Conservation (phyloP, 2,888 invertebrate genomes). For the Entomobrya proxima region DNA sequence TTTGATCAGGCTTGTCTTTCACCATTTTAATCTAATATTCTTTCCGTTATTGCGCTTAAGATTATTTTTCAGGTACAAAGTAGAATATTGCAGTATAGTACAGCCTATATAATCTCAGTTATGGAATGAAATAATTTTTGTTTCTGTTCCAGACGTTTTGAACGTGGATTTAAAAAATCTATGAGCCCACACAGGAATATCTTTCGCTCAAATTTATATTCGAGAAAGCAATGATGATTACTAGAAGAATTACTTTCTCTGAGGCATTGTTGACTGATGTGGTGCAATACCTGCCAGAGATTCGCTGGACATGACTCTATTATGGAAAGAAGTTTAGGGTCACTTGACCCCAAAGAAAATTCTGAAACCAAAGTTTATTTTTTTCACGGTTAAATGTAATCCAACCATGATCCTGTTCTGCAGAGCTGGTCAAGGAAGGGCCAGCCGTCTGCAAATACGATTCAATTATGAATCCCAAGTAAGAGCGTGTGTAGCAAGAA, state of each 20-base stretch:
- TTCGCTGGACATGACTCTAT: neutral
- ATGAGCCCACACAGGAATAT: neutral
- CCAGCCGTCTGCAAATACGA: too few relatives aligned
- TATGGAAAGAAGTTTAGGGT: conserved; percentile 6
- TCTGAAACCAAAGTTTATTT: conserved; percentile 55
- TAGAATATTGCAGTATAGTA: neutral
- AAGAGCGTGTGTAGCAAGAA: too few relatives aligned
- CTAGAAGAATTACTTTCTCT: neutral
- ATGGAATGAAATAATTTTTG: conserved; percentile 7
- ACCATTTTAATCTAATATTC: conserved; percentile 81
- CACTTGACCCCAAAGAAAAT: conserved; percentile 62
- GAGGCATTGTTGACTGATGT: neutral
- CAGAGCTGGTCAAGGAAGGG: conserved; percentile 40
- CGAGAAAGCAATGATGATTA: neutral
- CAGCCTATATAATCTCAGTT: conserved; percentile 34
- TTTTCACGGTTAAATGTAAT: conserved; percentile 50
- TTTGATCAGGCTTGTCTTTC: conserved; percentile 97
- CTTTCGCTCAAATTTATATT: neutral
- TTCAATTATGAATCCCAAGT: too few relatives aligned
- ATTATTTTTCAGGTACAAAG: conserved; percentile 18
- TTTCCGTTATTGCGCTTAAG: neutral
- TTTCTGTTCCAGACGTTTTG: conserved; percentile 2
- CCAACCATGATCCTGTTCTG: conserved; percentile 56
- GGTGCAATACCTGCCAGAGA: too few relatives aligned
- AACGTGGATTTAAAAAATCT: too few relatives aligned